phyloP scores from a whole-genome alignment of 2,888 invertebrate genomes.

The Hoplodrina ambigua region DNA sequence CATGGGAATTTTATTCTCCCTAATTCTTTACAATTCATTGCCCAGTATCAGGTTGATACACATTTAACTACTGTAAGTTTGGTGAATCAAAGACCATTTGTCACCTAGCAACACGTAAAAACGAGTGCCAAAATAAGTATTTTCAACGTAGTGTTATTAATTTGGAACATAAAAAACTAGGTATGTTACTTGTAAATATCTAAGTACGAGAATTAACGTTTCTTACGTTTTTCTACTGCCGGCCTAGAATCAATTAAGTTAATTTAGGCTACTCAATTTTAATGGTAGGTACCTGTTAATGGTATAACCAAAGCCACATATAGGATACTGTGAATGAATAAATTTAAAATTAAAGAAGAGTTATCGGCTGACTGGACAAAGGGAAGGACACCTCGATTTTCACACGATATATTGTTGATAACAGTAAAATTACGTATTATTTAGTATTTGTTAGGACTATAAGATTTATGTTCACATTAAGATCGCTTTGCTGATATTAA shows the following conservation, averaged over 20 bases:
- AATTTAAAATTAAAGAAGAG: slow-evolving; percentile 6
- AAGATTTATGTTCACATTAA: slow-evolving; percentile 51
- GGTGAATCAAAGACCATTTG: slow-evolving; percentile 30
- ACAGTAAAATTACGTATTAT: slow-evolving; percentile 35
- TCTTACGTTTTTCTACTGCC: slow-evolving; percentile 39
- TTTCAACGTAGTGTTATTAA: slow-evolving; percentile 32
- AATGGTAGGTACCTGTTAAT: slow-evolving; percentile 7
- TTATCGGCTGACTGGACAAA: slow-evolving; percentile 44
- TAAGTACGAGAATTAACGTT: slow-evolving; percentile 10
- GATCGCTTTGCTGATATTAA: slow-evolving; percentile 48
- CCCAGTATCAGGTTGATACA: background rate
- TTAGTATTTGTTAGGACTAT: slow-evolving; percentile 62
- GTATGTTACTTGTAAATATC: slow-evolving; percentile 28
- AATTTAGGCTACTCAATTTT: slow-evolving; percentile 17
- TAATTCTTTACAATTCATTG: slow-evolving; percentile 3
- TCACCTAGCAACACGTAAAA: slow-evolving; percentile 32
- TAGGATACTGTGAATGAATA: background rate
- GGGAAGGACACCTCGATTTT: slow-evolving; percentile 67
- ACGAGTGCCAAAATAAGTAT: slow-evolving; percentile 55
- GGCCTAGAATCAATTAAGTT: slow-evolving; percentile 52
- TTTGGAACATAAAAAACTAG: slow-evolving; percentile 9
- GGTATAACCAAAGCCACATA: slow-evolving; percentile 7
- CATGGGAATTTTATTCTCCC: background rate
- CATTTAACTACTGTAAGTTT: slow-evolving; percentile 14
- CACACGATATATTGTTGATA: slow-evolving; percentile 31